phyloP scores from a whole-genome alignment of 2,797 vertebrate species.

The Hydrophis major region DNA sequence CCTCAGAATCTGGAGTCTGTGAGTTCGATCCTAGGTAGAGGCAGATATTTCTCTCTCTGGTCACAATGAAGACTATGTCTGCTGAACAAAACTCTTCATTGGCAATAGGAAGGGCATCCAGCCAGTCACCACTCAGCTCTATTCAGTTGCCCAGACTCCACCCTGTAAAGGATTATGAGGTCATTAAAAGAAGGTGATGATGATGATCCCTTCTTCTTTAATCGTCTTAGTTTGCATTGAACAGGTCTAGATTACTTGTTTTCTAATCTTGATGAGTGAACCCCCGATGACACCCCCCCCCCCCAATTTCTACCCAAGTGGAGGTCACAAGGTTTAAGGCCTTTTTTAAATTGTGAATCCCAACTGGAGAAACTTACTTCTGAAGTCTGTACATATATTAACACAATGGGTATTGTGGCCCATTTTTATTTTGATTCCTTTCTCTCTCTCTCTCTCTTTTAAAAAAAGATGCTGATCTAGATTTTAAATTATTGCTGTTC shows the following conservation, averaged over 20 bases:
- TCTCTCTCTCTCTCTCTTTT: not conserved
- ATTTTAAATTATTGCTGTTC: not conserved
- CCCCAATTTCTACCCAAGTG: not conserved
- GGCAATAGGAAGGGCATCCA: too few species aligned
- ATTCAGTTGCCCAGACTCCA: too few species aligned
- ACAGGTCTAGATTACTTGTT: not conserved
- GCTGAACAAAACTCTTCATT: too few species aligned
- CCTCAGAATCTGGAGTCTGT: too few species aligned
- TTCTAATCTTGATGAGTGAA: not conserved
- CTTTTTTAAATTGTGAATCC: not conserved
- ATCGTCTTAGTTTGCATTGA: not conserved
- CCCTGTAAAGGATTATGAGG: too few species aligned
- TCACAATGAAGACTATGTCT: too few species aligned
- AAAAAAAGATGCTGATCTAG: not conserved
- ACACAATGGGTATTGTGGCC: not conserved
- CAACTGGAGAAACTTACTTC: not conserved
- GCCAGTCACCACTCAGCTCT: too few species aligned
- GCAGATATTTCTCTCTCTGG: too few species aligned
- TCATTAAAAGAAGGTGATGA: too few species aligned
- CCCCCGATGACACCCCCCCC: not conserved
- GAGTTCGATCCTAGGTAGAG: too few species aligned
- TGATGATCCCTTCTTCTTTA: not conserved
- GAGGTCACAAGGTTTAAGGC: not conserved
- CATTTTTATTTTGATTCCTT: not conserved
- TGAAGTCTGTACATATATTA: not conserved